phyloP scores from a whole-genome alignment of 2,797 vertebrate genomes.

The Micrastur ruficollis region DNA sequence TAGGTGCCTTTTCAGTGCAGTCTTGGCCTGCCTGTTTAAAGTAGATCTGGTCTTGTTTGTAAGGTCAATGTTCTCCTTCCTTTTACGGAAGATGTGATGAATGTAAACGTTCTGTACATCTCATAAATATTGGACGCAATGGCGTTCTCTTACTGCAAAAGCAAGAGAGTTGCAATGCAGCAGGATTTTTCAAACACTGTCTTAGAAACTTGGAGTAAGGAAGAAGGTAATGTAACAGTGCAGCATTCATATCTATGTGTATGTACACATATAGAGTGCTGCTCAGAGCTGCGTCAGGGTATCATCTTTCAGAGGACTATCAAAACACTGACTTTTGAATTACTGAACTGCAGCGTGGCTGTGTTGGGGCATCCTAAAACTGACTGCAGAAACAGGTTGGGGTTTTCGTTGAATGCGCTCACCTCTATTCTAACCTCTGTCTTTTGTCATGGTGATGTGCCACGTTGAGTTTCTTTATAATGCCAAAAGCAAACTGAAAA shows the following conservation, averaged over 20 bases:
- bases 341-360: neutral
- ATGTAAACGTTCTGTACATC: neutral
- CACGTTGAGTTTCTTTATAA: neutral
- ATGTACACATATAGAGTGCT: rapidly evolving
- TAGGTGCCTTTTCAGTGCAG: neutral
- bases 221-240: neutral
- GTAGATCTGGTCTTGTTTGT: neutral
- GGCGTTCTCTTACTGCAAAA: neutral
- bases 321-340: neutral
- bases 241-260: rapidly evolving
- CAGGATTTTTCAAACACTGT: neutral
- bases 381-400: neutral
- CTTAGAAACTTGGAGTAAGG: neutral
- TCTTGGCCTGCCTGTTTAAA: neutral
- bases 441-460: neutral
- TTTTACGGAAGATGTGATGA: neutral
- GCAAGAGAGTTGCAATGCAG: neutral
- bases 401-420: neutral
- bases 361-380: neutral
- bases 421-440: neutral
- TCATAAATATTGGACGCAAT: too few relatives aligned
- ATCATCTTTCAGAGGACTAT: neutral
- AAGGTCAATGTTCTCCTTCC: neutral
- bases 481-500: neutral
- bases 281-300: neutral